Base-by-base conservation (phyloP, 2,888 invertebrate genomes). In the Cheilosia vernalis region DNA sequence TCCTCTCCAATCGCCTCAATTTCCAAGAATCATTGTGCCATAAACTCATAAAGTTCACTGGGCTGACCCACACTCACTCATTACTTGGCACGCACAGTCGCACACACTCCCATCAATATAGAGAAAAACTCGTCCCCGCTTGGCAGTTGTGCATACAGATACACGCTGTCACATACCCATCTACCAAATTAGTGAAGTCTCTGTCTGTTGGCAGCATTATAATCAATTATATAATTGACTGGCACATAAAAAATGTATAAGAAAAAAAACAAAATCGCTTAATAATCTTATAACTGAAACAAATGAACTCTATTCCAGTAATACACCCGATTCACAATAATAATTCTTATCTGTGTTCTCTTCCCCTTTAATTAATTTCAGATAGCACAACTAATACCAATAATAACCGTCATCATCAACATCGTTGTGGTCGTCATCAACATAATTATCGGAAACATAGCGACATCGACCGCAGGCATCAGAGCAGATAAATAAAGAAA, bases 271-370 rank as follows among this genome's bases (percentile, higher is more conserved):
- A 55, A 42, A 81, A 85, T 76, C 72, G 76, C 61, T 85, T 77
- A 67, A 67, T 85, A 81, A 85, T 81, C 81, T 66, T 67, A 58
- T 77, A 76, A 76, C 56, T 76, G 76, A 81, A 64, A 70, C 70
- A 72, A 85, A 61, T 56, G 56, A 81, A 85, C 61, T 55, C 61
- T 56, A 63, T 72, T 72, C 66, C 72, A 72, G 85, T 81, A 77
- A 81, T 85, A 81, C 85, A 81, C 63, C 81, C 85, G 81, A 81
- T 85, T 77, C 81, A 81, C 81, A 76, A 81, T 81, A 76, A 81
- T 81, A 81, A 81, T 81, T 85, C 85, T 85, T 85, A 85, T 85
- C 85, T 67, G 40, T 76, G 61, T 66, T 49, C 56, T 72, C 49
- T 80, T 24, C 56, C 37, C 66, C 40, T 81, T 84, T 84, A 80